Conservation (phyloP, 2,113 vertebrate genomes). For the Leptobrachium leishanense region DNA sequence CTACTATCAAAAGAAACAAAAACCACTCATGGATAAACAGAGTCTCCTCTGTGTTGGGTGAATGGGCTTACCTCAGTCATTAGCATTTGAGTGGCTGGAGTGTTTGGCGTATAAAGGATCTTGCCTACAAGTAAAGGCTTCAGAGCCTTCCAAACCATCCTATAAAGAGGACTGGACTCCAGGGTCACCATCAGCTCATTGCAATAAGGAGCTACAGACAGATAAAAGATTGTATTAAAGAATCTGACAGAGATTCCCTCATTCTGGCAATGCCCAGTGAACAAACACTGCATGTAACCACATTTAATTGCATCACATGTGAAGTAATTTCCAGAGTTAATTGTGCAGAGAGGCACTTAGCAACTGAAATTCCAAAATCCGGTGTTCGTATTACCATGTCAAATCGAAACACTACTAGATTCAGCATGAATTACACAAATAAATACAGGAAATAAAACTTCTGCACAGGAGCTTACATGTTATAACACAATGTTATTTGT, state of each 20-base stretch:
- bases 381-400: too few species aligned
- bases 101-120: conserved; percentile 93
- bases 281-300: neutral
- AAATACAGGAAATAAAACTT: too few species aligned
- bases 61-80: conserved; percentile 82
- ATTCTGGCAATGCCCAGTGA: neutral
- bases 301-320: neutral
- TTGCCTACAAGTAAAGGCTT: conserved; percentile 94
- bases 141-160: conserved; percentile 93
- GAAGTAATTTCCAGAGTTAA: neutral
- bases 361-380: too few species aligned
- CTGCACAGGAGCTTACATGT: too few species aligned
- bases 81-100: conserved; percentile 78
- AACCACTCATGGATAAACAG: neutral
- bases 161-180: conserved; percentile 89
- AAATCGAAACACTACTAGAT: too few species aligned
- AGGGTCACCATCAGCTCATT: conserved; percentile 89
- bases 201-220: conserved; percentile 84
- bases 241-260: neutral
- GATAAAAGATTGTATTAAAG: neutral
- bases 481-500: too few species aligned
- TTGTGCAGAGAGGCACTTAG: neutral
- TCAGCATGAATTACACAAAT: too few species aligned
- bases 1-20: neutral
- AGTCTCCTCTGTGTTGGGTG: neutral